Conservation (phyloP, 1,140 invertebrate genomes). For the Octopus sinensis region DNA sequence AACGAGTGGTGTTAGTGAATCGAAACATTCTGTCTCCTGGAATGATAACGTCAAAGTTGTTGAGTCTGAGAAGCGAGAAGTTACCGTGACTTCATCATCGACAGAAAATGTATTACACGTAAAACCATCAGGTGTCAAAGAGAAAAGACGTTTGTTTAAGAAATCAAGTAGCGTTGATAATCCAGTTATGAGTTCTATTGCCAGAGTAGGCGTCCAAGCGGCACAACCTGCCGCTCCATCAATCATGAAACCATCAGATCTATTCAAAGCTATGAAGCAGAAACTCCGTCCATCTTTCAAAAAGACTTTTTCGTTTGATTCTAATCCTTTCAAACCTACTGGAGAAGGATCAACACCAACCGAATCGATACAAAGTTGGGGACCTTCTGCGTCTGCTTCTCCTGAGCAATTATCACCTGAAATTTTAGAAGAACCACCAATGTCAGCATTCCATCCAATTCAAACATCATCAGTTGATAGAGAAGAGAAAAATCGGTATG, state of each 20-base stretch:
- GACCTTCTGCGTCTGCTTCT: not conserved
- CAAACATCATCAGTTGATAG: too few species aligned
- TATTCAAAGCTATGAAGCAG: conserved; percentile 30
- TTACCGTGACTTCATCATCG: too few species aligned
- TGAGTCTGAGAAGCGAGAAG: not conserved
- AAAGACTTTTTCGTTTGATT: conserved; percentile 10
- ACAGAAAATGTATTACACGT: too few species aligned
- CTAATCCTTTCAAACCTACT: not conserved
- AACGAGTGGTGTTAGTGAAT: conserved; percentile 20
- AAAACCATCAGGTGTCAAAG: conserved; percentile 8
- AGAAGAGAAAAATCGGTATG: too few species aligned
- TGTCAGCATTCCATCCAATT: conserved; percentile 10
- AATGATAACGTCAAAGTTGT: conserved; percentile 11
- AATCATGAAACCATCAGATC: conserved; percentile 29
- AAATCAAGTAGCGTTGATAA: conserved; percentile 34
- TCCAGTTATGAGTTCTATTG: conserved; percentile 25
- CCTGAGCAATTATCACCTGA: not conserved
- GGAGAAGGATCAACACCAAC: not conserved
- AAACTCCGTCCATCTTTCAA: conserved; percentile 28
- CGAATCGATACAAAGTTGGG: not conserved
- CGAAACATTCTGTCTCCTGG: conserved; percentile 23
- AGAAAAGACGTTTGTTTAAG: conserved; percentile 32
- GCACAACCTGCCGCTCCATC: conserved; percentile 29
- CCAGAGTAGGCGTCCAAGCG: conserved; percentile 25
- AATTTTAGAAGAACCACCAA: conserved; percentile 21